Base-by-base conservation (phyloP, 2,113 vertebrate species). In the Menidia beryllina region DNA sequence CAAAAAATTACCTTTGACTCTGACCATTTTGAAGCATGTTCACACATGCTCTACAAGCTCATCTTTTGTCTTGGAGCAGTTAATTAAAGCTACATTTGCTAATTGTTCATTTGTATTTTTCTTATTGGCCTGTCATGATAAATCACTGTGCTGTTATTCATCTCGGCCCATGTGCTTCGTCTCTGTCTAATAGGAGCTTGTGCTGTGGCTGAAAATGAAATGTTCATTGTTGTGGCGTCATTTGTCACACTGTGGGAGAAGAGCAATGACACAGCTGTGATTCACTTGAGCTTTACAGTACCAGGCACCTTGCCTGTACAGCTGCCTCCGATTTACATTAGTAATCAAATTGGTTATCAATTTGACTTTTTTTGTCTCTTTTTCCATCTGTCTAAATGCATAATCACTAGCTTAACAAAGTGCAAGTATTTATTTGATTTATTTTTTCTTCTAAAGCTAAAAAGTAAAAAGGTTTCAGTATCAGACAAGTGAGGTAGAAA, bases 91-190 rank as follows among this genome's bases (percentile, higher is more conserved):
- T 79, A 88, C 81, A 84, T 90, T 83, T 88, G 84, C 72, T 91
- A 91, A 92, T 92, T 91, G 89, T 90, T 91, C 87, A 91, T 91
- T 89, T 91, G 86, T 89, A 90, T 90, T 90, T 89, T 90, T 89
- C 78, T 78, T 84, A 87, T 89, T 86, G 86, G 80, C 81, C 85
- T 79, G 80, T 89, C 83, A 45, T 87, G 84, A 91, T 90, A 78
- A 90, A 93, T 89, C 81, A 87, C 77, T 3, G 59, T 0, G 73
- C 82, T 3, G 85, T 86, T 82, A 91, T 91, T 88, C 88, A 88
- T 91, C 86, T 79, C 11, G 5, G 39, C 53, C 19, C 24, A 48
- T 26, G 76, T 58, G 65, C 87, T 92, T 88, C 74, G 81, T 92
- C 91, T 91, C 86, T 91, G 90, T 92, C 91, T 55, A 13, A 67